phyloP scores from a whole-genome alignment of 2,797 vertebrate genomes.

The Chloroceryle amazona region DNA sequence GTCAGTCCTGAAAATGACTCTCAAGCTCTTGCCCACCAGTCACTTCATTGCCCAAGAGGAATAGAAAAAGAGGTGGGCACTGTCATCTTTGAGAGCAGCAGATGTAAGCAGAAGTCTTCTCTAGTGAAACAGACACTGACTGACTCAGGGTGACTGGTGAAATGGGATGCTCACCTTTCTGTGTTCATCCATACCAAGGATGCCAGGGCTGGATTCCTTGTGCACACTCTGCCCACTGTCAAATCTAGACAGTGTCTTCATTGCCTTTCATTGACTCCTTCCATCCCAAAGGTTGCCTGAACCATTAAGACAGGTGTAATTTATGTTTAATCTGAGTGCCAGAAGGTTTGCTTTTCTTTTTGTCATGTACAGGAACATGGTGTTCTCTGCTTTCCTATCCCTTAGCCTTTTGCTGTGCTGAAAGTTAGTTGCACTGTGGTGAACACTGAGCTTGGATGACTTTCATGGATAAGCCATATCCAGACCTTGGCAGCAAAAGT shows the following conservation, averaged over 20 bases:
- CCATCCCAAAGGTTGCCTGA: background rate
- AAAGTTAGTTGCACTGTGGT: background rate
- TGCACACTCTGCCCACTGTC: rapidly evolving
- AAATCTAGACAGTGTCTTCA: background rate
- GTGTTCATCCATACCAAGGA: background rate
- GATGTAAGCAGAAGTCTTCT: background rate
- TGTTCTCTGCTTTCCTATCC: background rate
- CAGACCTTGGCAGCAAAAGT: background rate
- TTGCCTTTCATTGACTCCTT: background rate
- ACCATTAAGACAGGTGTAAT: background rate
- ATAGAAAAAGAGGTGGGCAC: background rate
- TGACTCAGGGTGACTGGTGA: background rate
- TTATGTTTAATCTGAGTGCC: background rate
- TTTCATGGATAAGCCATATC: background rate
- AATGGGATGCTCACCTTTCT: background rate
- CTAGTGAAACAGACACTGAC: background rate
- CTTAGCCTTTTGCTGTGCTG: background rate
- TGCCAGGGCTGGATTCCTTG: background rate
- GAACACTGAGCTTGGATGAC: background rate
- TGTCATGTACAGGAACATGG: background rate
- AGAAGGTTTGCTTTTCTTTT: background rate
- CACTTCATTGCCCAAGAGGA: background rate
- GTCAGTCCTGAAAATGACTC: background rate
- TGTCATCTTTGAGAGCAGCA: background rate
- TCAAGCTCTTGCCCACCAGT: background rate